Evolutionary conservation across 1,140 invertebrate genomes (phyloP), one percentile per base, ranked within the genome.

Genomic region (Aphaenogaster ashmeadi): DNA sequence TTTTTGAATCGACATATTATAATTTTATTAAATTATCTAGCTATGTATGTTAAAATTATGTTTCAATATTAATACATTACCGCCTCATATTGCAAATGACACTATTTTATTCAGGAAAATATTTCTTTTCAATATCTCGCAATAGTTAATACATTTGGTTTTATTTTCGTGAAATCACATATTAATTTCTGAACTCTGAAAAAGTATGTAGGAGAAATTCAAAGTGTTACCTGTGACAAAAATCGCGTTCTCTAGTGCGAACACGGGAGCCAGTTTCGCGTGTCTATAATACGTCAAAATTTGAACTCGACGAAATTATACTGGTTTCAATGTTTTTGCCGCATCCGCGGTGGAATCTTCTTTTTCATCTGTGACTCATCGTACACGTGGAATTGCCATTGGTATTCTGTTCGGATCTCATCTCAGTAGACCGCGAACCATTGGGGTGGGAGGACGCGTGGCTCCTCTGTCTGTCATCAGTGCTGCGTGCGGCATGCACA

Each of bases 381-480:
- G 38, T 58, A 21, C 88, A 89, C 77, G 67, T 77, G 77, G 88
- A 72, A 89, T 89, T 87, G 56, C 77, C 62, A 90, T 90, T 77
- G 66, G 87, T 11, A 72, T 44, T 88, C 71, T 86, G 47, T 89
- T 78, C 89, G 54, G 33, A 60, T 75, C 62, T 87, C 62, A 69
- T 90, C 84, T 90, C 88, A 90, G 89, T 90, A 87, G 62, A 58
- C 60, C 85, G 84, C 64, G 84, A 60, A 83, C 77, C 88, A 78
- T 77, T 72, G 54, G 41, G 11, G 58, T 54, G 84, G 62, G 64
- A 89, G 64, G 83, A 90, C 84, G 83, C 13, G 18, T 75, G 71
- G 52, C 47, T 77, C 15, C 67, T 83, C n/a, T 50, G 69, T n/a
- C 27, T 58, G 15, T 41, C 11, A 4, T 44, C 74, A 79, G 36